phyloP scores from a whole-genome alignment of 2,888 invertebrate species.

The Fissipunctia ypsillon region DNA sequence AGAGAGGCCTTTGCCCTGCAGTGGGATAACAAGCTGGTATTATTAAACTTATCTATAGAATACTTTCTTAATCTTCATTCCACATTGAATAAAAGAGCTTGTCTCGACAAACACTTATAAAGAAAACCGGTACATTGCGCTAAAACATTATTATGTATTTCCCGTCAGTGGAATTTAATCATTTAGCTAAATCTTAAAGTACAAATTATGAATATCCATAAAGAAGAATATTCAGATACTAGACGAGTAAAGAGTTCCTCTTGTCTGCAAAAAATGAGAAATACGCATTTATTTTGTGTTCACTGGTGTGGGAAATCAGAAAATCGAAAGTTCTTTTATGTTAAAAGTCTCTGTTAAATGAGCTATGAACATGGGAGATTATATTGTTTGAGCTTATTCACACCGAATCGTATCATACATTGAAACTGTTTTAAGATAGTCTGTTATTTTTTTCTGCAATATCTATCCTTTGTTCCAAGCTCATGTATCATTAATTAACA shows the following conservation, averaged over 20 bases:
- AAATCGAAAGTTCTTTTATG: slow-evolving; percentile 72
- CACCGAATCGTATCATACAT: slow-evolving; percentile 50
- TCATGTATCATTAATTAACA: too few species aligned
- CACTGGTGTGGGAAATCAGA: slow-evolving; percentile 72
- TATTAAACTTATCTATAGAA: background rate
- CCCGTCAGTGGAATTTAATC: slow-evolving; percentile 22
- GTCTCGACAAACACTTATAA: slow-evolving; percentile 28
- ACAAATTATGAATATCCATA: slow-evolving; percentile 8
- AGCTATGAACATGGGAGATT: slow-evolving; percentile 70
- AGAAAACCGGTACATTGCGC: slow-evolving; percentile 15
- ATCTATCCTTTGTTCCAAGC: too few species aligned
- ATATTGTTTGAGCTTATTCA: slow-evolving; percentile 53
- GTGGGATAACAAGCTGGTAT: background rate
- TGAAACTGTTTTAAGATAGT: background rate
- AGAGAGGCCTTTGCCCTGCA: background rate
- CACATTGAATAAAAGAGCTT: slow-evolving; percentile 12
- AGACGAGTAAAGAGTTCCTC: slow-evolving; percentile 51
- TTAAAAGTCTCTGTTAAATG: slow-evolving; percentile 75
- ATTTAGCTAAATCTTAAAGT: slow-evolving; percentile 1
- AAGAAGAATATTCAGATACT: slow-evolving; percentile 38
- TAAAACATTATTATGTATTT: slow-evolving; percentile 17
- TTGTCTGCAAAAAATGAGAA: slow-evolving; percentile 62
- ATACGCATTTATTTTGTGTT: slow-evolving; percentile 71
- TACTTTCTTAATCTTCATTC: background rate
- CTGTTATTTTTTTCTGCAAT: background rate